Percentiles rank a stretch among this genome's conserved stretches.
phyloP scores from a whole-genome alignment of 2,113 vertebrate genomes.

The Podilymbus podiceps region DNA sequence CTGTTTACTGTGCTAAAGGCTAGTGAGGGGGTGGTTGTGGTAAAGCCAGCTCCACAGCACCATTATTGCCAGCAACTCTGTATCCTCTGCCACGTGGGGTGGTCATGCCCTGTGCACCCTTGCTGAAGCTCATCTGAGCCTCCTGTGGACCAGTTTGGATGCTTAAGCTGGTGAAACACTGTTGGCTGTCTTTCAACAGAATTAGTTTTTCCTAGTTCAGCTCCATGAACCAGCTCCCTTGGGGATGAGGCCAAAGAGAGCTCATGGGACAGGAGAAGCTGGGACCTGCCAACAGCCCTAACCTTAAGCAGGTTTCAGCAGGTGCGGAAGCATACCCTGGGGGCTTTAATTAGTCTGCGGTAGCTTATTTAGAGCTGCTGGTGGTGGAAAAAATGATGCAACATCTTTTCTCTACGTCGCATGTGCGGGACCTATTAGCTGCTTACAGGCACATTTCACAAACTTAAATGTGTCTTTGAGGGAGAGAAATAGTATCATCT shows the following conservation, averaged over 20 bases:
- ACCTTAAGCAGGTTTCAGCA: neutral
- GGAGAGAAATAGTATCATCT: neutral
- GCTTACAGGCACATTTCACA: neutral
- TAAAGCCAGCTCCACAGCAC: neutral
- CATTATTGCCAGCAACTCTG: accelerated
- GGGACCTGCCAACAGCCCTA: neutral
- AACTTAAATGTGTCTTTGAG: neutral
- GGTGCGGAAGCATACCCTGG: neutral
- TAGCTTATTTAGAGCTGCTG: neutral
- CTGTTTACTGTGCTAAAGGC: neutral
- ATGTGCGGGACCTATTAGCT: neutral
- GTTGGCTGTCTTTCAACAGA: neutral
- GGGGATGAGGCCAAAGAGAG: neutral
- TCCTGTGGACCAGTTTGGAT: neutral
- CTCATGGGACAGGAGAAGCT: neutral
- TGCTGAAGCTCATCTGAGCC: neutral
- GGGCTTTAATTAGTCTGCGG: neutral
- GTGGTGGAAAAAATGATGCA: neutral
- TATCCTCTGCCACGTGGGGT: neutral
- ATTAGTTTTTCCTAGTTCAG: neutral
- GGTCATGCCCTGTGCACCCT: neutral
- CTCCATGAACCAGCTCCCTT: neutral
- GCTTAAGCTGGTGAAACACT: neutral
- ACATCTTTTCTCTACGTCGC: neutral
- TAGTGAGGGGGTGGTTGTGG: neutral